phyloP scores from a whole-genome alignment of 2,113 vertebrate genomes.

The Tragulus kanchil region DNA sequence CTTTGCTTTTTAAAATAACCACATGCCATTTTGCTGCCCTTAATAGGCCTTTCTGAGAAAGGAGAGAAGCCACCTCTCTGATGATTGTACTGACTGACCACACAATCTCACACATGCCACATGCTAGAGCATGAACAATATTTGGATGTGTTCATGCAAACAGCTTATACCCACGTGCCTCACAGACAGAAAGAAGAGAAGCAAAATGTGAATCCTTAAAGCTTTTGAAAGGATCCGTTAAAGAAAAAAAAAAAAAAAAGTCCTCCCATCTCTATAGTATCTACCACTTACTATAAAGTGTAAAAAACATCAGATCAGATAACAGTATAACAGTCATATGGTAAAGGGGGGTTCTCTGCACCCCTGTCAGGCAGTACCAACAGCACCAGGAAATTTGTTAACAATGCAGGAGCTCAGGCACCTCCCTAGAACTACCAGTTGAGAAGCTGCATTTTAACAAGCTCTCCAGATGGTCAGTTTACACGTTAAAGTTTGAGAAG shows the following conservation, averaged over 20 bases:
- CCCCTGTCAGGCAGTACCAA: neutral
- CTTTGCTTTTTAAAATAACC: slow-evolving; percentile 31
- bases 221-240: neutral
- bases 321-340: neutral
- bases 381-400: neutral
- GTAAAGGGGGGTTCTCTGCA: neutral
- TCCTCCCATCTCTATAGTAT: neutral
- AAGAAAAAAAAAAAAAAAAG: neutral
- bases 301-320: neutral
- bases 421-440: neutral
- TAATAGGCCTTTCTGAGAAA: slow-evolving; percentile 29
- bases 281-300: neutral
- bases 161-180: neutral
- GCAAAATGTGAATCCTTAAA: slow-evolving; percentile 26
- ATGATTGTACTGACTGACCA: neutral
- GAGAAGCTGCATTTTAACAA: slow-evolving; percentile 48
- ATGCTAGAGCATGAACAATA: neutral
- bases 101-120: neutral
- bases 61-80: neutral
- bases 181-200: neutral
- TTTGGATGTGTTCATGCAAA: neutral
- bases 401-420: neutral
- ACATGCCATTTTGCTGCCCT: neutral
- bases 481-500: neutral
- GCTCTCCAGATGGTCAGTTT: neutral